phyloP scores from a whole-genome alignment of 2,113 vertebrate species.

The Cyanoderma ruficeps region DNA sequence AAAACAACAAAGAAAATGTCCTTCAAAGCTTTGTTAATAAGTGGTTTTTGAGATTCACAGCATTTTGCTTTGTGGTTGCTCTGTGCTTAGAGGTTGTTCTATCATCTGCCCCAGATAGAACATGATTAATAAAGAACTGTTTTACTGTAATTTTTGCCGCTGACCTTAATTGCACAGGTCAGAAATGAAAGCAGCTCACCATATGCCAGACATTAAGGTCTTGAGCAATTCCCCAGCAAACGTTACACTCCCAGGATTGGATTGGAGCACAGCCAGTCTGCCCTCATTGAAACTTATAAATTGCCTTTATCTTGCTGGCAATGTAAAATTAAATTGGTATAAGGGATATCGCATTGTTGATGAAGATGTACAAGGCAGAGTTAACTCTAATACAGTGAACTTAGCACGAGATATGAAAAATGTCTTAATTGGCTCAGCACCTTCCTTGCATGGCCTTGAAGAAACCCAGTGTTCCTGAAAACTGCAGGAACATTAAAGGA shows the following conservation, averaged over 20 bases:
- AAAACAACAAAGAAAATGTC: neutral
- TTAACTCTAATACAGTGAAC: constrained; percentile 49
- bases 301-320: constrained; percentile 68
- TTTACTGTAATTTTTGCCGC: constrained; percentile 60
- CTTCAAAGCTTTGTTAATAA: neutral
- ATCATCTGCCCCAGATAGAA: constrained; percentile 46
- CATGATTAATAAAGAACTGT: constrained; percentile 62
- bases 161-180: constrained; percentile 67
- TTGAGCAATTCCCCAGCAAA: constrained; percentile 60
- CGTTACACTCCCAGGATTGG: constrained; percentile 50
- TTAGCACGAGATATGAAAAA: constrained; percentile 33
- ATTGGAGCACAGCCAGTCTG: constrained; percentile 58
- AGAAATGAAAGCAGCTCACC: constrained; percentile 63
- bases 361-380: constrained; percentile 63
- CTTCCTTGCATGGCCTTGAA: constrained; percentile 35
- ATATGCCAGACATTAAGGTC: constrained; percentile 68
- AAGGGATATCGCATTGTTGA: constrained; percentile 65
- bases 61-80: constrained; percentile 22
- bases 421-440: constrained; percentile 55
- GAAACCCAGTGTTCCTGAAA: constrained; percentile 31
- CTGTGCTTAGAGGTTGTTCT: constrained; percentile 34
- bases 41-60: neutral
- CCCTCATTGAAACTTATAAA: constrained; percentile 64
- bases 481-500: neutral
- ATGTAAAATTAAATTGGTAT: constrained; percentile 63